Percentiles rank a stretch among this genome's conserved stretches.
These are phyloP conservation scores for Hippocampus kuda DNA, from an alignment of 2,797 vertebrate genomes.

Conservation along the genomic window DNA sequence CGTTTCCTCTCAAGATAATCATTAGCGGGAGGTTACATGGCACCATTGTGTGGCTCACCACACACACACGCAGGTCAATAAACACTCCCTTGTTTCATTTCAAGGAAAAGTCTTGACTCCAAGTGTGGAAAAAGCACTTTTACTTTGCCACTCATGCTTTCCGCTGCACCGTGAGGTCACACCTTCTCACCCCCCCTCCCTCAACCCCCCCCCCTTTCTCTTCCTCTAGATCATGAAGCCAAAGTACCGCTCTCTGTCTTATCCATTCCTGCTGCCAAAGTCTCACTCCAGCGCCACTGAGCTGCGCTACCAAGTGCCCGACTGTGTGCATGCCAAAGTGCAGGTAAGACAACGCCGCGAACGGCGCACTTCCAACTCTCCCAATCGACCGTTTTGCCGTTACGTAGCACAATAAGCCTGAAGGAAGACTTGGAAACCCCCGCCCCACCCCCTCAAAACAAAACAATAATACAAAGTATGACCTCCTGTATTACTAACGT, in stretches of 20 bases:
- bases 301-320: slow-evolving; percentile 77
- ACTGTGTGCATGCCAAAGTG: slow-evolving; percentile 67
- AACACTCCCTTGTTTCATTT: slow-evolving; percentile 4
- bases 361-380: neutral
- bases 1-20: neutral
- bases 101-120: slow-evolving; percentile 1
- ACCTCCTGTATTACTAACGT: neutral
- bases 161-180: slow-evolving; percentile 1
- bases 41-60: neutral
- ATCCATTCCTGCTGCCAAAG: slow-evolving; percentile 90
- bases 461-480: neutral
- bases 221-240: slow-evolving; percentile 85
- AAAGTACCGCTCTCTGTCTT: slow-evolving; percentile 90
- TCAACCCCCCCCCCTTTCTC: neutral
- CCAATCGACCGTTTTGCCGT: neutral
- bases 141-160: slow-evolving; percentile 20
- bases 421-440: neutral
- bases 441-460: neutral
- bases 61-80: slow-evolving; percentile 5
- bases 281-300: slow-evolving; percentile 78
- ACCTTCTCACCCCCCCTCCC: neutral
- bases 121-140: neutral
- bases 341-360: slow-evolving; percentile 69
- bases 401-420: neutral
- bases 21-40: neutral